Evolutionary conservation across 2,888 invertebrate genomes (phyloP), one percentile per base, ranked within the genome.

Genomic region (Tridacna gigas): DNA sequence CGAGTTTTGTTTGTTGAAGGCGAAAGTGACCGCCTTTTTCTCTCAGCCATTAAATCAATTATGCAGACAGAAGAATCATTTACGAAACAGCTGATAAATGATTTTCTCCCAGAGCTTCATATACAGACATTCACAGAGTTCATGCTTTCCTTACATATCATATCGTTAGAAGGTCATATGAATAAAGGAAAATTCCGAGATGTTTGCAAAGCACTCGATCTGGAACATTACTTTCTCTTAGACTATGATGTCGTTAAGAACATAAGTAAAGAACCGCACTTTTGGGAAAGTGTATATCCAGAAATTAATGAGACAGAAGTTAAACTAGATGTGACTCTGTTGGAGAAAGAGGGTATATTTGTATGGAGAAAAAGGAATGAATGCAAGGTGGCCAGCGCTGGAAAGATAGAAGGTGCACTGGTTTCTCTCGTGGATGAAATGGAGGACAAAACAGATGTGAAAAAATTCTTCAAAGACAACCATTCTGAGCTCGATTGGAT

Each of bases 1-100:
- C 51, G 71, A 47, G 60, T 78, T 2, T 51, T 78, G 15, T 26
- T 78, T 26, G 73, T 78, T 61, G 78, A 78, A 63, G 71, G 78
- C 0, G 73, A 78, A 15, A 22, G 25, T 15, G 78, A 78, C 15
- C 15, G 20, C 28, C n/a, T 47, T 11, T 78, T 78, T 47, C 26
- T 78, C 13, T 37, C 26, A 22, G 13, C 45, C 9, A 12, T 78
- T 25, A 71, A 61, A 71, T 51, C 25, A 12, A 60, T 78, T 5
- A 13, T 78, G 18, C 47, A 73, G 25, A 45, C 37, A 28, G 71
- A 78, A 28, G 61, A 63, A 9, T 4, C 22, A 2, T 22, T 26
- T 15, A 56, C n/a, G 48, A 15, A 22, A 13, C 5, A 20, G 22
- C 25, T 69, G 22, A 37, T 60, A 56, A 1, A 28, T 18, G 1